These are phyloP conservation scores for Caenorhabditis afra DNA, from an alignment of 2,888 invertebrate species.

Conservation along the genomic window DNA sequence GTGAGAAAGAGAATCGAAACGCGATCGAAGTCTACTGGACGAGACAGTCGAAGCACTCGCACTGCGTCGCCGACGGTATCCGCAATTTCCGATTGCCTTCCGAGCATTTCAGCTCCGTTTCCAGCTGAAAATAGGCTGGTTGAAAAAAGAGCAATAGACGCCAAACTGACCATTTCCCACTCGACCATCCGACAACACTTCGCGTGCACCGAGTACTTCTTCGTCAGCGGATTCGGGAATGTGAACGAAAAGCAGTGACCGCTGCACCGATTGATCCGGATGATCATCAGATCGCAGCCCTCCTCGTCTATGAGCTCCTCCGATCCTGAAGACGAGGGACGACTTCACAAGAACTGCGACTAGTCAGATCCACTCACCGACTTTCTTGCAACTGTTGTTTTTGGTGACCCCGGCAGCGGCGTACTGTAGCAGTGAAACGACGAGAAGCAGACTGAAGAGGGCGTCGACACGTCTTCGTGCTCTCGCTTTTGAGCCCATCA, in stretches of 20 bases:
- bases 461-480: conserved; percentile 34
- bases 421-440: conserved; percentile 37
- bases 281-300: conserved; percentile 74
- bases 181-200: conserved; percentile 75
- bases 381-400: conserved; percentile 63
- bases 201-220: conserved; percentile 62
- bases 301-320: conserved; percentile 74
- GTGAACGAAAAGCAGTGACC: conserved; percentile 74
- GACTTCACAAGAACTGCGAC: neutral
- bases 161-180: conserved; percentile 67
- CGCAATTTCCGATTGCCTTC: conserved; percentile 64
- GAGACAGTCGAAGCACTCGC: conserved; percentile 75
- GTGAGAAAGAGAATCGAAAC: conserved; percentile 9
- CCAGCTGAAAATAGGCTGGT: conserved; percentile 62
- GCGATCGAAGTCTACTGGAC: conserved; percentile 30
- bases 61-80: conserved; percentile 73
- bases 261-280: conserved; percentile 73
- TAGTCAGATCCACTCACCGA: conserved; percentile 53
- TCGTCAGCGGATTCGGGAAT: conserved; percentile 70
- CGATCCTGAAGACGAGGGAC: conserved; percentile 61
- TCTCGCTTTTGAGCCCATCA: conserved; percentile 56
- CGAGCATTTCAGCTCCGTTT: conserved; percentile 67
- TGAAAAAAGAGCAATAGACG: neutral
- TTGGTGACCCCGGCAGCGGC: conserved; percentile 39
- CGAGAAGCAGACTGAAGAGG: conserved; percentile 22